Evolutionary conservation across 2,113 vertebrate genomes (phyloP).

Genomic region (Panthera uncia): DNA sequence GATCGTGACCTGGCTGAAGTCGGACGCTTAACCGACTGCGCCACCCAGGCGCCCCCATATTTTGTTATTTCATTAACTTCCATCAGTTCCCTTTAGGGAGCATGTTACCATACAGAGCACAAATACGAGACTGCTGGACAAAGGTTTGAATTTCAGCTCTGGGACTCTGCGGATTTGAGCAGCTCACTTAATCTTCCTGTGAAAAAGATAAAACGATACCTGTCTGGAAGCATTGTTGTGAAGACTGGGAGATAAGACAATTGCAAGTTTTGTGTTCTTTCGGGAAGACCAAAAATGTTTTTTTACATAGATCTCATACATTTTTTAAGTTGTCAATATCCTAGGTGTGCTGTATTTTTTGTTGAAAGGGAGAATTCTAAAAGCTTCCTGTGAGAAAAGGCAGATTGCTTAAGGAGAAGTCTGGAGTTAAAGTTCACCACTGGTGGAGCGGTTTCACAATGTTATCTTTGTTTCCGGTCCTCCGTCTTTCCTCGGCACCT

Average conservation of each 20-base stretch:
- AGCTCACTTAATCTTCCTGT: background rate
- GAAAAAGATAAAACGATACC: background rate
- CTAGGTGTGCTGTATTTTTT: background rate
- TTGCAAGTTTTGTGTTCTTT: background rate
- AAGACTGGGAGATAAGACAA: background rate
- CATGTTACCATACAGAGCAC: background rate
- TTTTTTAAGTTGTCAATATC: background rate
- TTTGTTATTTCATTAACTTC: background rate
- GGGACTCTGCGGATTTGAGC: background rate
- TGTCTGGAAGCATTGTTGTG: background rate
- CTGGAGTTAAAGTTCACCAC: background rate
- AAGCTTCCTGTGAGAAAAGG: background rate
- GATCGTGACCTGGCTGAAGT: no score
- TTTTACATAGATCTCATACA: background rate
- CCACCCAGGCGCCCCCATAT: no score
- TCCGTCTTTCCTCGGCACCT: accelerated
- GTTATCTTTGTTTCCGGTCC: accelerated
- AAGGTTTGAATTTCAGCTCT: background rate
- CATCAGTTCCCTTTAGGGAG: background rate
- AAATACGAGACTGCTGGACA: background rate
- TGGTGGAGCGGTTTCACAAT: no score
- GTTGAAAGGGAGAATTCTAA: background rate
- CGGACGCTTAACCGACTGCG: no score
- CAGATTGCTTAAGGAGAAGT: background rate
- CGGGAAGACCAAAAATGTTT: background rate